phyloP scores from a whole-genome alignment of 2,888 invertebrate species.

The Hesperia comma region DNA sequence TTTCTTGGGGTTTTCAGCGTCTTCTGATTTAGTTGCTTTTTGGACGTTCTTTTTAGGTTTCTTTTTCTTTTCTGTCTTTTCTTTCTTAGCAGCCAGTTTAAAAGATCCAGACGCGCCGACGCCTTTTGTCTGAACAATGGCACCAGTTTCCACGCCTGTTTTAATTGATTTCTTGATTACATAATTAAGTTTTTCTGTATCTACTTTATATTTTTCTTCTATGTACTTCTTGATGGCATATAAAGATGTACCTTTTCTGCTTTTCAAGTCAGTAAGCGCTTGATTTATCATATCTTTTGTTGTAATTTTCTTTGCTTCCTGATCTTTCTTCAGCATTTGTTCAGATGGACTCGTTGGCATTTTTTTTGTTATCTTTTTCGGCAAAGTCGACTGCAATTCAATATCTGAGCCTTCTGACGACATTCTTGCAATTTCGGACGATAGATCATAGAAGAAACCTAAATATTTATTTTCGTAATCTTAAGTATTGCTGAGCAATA shows the following conservation, averaged over 20 bases:
- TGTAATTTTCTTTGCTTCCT: constrained; percentile 56
- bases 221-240: constrained; percentile 72
- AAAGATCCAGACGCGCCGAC: constrained; percentile 71
- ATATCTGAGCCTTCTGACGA: constrained; percentile 41
- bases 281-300: constrained; percentile 67
- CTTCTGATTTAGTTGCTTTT: constrained; percentile 35
- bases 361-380: constrained; percentile 48
- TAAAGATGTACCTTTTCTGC: constrained; percentile 68
- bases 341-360: constrained; percentile 47
- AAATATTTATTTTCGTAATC: constrained; percentile 1
- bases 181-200: constrained; percentile 60
- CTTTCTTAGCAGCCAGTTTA: constrained; percentile 56
- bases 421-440: constrained; percentile 26
- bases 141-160: constrained; percentile 62
- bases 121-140: constrained; percentile 65
- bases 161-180: constrained; percentile 68
- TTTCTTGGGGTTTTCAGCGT: constrained; percentile 35
- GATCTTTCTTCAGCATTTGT: constrained; percentile 39
- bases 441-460: constrained; percentile 13
- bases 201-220: constrained; percentile 57
- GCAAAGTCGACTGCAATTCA: constrained; percentile 50
- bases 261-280: constrained; percentile 60
- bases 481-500: constrained; percentile 1
- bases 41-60: constrained; percentile 41
- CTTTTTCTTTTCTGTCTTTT: constrained; percentile 49